phyloP scores from a whole-genome alignment of 2,888 invertebrate species.

The Busseola fusca region DNA sequence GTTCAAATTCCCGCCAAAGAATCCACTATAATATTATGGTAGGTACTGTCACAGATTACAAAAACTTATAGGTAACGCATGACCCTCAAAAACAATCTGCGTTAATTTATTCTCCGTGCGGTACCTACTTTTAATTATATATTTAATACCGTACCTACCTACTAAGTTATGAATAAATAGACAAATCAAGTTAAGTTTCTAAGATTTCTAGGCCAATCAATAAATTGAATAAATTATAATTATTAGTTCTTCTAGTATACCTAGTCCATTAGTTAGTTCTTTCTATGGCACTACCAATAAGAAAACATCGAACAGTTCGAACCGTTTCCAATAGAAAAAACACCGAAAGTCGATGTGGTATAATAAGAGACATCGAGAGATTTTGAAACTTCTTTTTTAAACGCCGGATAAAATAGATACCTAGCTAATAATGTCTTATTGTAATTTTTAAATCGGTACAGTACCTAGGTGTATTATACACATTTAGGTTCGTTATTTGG shows the following conservation, averaged over 20 bases:
- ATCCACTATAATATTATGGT: too few relatives aligned
- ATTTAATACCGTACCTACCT: not conserved
- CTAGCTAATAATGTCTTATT: too few relatives aligned
- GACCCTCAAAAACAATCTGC: not conserved
- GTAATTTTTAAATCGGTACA: not conserved
- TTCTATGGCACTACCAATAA: not conserved
- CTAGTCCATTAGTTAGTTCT: too few relatives aligned
- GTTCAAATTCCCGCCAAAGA: too few relatives aligned
- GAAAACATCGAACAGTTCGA: not conserved
- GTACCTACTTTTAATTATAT: not conserved
- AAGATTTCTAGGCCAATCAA: not conserved
- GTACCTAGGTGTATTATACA: not conserved
- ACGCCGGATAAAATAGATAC: not conserved
- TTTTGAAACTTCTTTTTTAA: not conserved
- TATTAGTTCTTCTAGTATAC: too few relatives aligned
- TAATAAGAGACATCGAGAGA: not conserved
- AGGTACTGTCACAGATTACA: not conserved
- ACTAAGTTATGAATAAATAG: not conserved
- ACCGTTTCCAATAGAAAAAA: not conserved
- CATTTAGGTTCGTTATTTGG: not conserved
- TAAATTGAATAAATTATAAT: too few relatives aligned
- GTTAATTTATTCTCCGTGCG: not conserved
- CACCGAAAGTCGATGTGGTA: not conserved
- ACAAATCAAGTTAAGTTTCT: not conserved
- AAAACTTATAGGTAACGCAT: not conserved